Evolutionary conservation across 2,888 invertebrate genomes (phyloP).

Genomic region (Trachelus troglodyta): DNA sequence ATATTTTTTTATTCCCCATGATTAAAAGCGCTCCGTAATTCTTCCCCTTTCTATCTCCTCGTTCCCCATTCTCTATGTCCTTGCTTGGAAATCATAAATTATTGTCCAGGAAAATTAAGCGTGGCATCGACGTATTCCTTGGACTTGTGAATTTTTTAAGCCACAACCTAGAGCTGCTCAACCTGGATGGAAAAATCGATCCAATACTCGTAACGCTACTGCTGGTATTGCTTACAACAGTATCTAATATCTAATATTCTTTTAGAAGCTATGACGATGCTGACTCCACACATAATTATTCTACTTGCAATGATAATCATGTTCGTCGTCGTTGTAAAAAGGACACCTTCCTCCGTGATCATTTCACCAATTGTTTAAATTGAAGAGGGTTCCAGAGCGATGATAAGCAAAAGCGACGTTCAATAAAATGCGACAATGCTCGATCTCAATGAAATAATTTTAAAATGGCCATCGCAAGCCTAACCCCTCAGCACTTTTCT

Average conservation of each 20-base stretch:
- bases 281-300: neutral
- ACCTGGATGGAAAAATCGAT: neutral
- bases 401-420: neutral
- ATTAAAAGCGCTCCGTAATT: neutral
- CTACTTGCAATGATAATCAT: neutral
- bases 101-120: neutral
- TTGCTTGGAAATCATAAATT: neutral
- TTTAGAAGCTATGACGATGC: neutral
- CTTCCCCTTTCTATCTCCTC: neutral
- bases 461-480: neutral
- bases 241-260: neutral
- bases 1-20: neutral
- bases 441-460: conserved; percentile 2
- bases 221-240: neutral
- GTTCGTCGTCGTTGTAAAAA: neutral
- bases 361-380: neutral
- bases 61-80: neutral
- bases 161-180: neutral
- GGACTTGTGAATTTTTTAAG: neutral
- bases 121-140: neutral
- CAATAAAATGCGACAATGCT: conserved; percentile 1
- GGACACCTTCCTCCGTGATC: neutral
- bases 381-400: neutral
- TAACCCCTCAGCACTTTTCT: neutral
- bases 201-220: neutral